Evolutionary conservation across 2,888 invertebrate species (phyloP), one percentile per base, ranked within the genome.

Genomic region (Cerastis rubricosa): DNA sequence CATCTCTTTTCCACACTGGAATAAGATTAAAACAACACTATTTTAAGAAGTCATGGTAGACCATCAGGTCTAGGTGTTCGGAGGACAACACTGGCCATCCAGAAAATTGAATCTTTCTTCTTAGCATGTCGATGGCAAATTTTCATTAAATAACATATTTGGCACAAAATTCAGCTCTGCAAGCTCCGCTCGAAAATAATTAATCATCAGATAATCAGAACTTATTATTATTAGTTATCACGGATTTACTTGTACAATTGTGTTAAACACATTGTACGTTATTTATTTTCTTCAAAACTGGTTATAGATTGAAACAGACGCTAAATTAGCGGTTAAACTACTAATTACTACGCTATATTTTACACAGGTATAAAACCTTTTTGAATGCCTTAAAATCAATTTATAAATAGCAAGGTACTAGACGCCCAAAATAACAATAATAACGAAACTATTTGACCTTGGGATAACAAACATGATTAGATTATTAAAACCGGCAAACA

Each of bases 351-450:
- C 19, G 1, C 43, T 45, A 70, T 17, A n/a, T 29, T 45, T 70
- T 17, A 22, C 43, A 65, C 14, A 12, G 19, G 1, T 11, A 61
- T 61, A 61, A 61, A 35, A 9, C 19, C 19, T 35, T 35, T 59
- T 35, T 19, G 1, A 11, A 11, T 35, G 19, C 0, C 35, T 11
- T 19, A 9, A 61, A 9, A 61, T 19, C 22, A n/a, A 22, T 40
- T 22, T 12, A 43, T 14, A 43, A n/a, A 43, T 64, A 64, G 64
- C 14, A 43, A 43, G 4, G 43, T 19, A 61, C 5, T 25, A 65
- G n/a, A 64, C 66, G 6, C 9, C 25, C 0, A 57, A 78, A 75
- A 57, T 7, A 67, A 57, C 25, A 76, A 47, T 40, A 66, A 22
- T 35, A 43, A 22, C 61, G 14, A 71, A 40, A 47, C 12, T 47